Percentiles rank a stretch among this genome's conserved stretches.
These are phyloP conservation scores for Aplochiton taeniatus DNA, from an alignment of 2,797 vertebrate genomes.

Conservation along the genomic window DNA sequence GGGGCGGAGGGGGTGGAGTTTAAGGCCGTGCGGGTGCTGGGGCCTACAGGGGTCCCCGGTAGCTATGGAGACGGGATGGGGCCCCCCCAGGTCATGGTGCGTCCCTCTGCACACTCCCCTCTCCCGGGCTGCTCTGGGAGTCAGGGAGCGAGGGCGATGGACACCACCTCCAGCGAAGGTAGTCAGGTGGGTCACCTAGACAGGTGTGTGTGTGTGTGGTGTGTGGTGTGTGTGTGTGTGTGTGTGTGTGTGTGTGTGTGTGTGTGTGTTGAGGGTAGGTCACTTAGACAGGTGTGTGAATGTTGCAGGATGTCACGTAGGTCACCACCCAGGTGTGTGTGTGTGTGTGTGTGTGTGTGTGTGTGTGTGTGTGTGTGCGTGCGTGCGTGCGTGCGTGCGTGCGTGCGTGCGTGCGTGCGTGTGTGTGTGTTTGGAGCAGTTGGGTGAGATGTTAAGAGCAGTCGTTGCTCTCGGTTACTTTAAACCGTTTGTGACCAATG, in stretches of 20 bases:
- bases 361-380: slow-evolving; percentile 11
- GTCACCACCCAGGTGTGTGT: no score
- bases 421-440: neutral
- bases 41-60: slow-evolving; percentile 47
- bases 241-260: neutral
- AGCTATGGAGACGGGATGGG: slow-evolving; percentile 61
- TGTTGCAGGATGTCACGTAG: no score
- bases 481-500: no score
- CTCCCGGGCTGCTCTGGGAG: slow-evolving; percentile 51
- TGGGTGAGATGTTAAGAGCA: no score
- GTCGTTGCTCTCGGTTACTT: no score
- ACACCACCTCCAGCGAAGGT: slow-evolving; percentile 54
- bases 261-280: neutral
- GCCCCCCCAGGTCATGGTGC: slow-evolving; percentile 90
- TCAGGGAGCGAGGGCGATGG: slow-evolving; percentile 44
- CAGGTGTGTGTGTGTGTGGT: neutral
- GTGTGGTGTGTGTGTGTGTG: neutral
- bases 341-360: slow-evolving; percentile 1
- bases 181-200: slow-evolving; percentile 52
- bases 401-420: neutral
- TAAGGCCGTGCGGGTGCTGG: slow-evolving; percentile 62
- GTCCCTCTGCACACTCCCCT: slow-evolving; percentile 86
- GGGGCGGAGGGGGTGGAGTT: slow-evolving; percentile 72
- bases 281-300: no score
- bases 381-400: neutral